Evolutionary conservation across 2,888 invertebrate species (phyloP).

Genomic region (Drosophila gaucha): DNA sequence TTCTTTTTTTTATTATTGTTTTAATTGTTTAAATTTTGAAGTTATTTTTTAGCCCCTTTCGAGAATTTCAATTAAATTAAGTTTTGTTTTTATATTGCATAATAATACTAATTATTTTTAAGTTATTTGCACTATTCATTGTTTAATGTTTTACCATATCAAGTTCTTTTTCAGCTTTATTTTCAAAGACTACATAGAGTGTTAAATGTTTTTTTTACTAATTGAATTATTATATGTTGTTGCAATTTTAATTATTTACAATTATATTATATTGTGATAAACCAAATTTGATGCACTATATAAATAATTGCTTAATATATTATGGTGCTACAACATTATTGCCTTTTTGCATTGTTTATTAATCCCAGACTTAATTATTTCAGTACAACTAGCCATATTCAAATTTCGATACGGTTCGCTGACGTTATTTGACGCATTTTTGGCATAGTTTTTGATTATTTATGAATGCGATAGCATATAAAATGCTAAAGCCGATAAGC

Average conservation of each 20-base stretch:
- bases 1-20: not conserved
- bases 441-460: conserved; percentile 25
- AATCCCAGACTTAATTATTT: not conserved
- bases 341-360: not conserved
- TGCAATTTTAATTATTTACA: not conserved
- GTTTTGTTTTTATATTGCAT: no score
- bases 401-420: conserved; percentile 1
- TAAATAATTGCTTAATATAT: not conserved
- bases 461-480: conserved; percentile 23
- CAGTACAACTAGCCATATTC: not conserved
- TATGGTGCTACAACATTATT: not conserved
- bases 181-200: no score
- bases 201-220: not conserved
- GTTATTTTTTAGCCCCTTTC: no score
- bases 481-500: conserved; percentile 34
- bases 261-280: no score
- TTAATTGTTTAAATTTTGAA: no score
- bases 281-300: no score
- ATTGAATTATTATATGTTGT: no score
- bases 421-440: conserved; percentile 19
- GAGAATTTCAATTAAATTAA: no score
- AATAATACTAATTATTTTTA: no score
- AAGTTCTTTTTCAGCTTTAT: no score
- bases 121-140: no score
- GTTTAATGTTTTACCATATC: no score